phyloP scores from a whole-genome alignment of 1,140 invertebrate species.

The Andricus grossulariae region DNA sequence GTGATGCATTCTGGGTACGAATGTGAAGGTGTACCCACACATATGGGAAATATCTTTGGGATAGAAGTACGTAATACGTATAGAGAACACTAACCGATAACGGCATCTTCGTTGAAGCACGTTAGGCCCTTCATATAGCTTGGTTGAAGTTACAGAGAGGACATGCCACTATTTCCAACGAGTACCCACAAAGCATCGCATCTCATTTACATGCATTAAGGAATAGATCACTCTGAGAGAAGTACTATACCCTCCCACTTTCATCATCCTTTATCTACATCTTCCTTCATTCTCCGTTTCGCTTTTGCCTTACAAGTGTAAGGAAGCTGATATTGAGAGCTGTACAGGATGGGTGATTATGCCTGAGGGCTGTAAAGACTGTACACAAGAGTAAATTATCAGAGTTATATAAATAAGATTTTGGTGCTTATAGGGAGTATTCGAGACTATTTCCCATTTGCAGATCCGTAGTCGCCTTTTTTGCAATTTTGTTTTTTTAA shows the following conservation, averaged over 20 bases:
- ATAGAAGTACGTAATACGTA: slow-evolving; percentile 15
- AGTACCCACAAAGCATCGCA: slow-evolving; percentile 53
- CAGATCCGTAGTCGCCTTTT: too few relatives aligned
- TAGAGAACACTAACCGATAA: slow-evolving; percentile 44
- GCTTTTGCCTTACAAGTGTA: slow-evolving; percentile 1
- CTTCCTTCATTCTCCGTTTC: neutral
- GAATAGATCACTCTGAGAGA: slow-evolving; percentile 52
- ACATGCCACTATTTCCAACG: slow-evolving; percentile 48
- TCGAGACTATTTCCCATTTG: too few relatives aligned
- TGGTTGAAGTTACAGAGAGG: slow-evolving; percentile 39
- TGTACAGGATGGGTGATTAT: neutral
- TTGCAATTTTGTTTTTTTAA: too few relatives aligned
- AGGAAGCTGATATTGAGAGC: neutral
- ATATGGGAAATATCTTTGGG: neutral
- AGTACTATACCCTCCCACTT: slow-evolving; percentile 5
- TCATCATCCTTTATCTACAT: slow-evolving; percentile 18
- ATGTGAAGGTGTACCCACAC: neutral
- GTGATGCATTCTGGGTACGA: slow-evolving; percentile 1
- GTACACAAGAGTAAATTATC: too few relatives aligned
- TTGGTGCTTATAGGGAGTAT: too few relatives aligned
- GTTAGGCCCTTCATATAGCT: neutral
- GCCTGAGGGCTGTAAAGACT: too few relatives aligned
- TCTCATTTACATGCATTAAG: slow-evolving; percentile 63
- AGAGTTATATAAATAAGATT: too few relatives aligned
- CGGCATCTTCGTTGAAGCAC: neutral